Conservation (phyloP, 2,888 invertebrate genomes). For the Spicauda simplicius region DNA sequence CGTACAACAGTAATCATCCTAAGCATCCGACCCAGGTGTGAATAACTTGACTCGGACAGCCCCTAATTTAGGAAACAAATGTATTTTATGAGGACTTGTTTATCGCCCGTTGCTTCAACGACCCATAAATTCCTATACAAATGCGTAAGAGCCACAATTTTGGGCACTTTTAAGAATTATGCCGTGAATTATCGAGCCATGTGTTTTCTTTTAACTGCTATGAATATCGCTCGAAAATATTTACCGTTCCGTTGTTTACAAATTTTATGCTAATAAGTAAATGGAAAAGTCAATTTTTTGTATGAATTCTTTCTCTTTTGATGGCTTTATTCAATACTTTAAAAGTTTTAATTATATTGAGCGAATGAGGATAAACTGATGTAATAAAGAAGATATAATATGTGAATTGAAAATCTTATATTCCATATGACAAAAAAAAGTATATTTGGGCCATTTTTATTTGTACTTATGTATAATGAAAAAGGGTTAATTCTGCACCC, state of each 20-base stretch:
- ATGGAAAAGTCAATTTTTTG: background rate
- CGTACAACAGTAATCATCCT: constrained; percentile 14
- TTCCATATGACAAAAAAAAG: too few relatives aligned
- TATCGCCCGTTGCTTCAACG: constrained; percentile 28
- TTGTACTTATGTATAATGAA: background rate
- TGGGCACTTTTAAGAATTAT: constrained; percentile 34
- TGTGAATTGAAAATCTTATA: too few relatives aligned
- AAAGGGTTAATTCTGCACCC: too few relatives aligned
- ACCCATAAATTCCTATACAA: constrained; percentile 33
- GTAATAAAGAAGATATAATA: too few relatives aligned
- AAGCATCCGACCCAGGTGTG: constrained; percentile 25
- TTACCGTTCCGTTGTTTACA: background rate
- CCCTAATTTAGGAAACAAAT: constrained; percentile 30
- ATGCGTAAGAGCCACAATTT: constrained; percentile 31
- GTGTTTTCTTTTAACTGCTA: constrained; percentile 26
- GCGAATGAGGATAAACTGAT: too few relatives aligned
- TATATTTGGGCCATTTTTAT: background rate
- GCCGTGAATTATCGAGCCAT: constrained; percentile 26
- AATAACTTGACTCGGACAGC: constrained; percentile 24
- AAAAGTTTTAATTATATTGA: too few relatives aligned
- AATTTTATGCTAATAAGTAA: background rate
- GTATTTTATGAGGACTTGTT: constrained; percentile 33
- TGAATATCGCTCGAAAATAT: constrained; percentile 21
- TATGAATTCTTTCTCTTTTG: too few relatives aligned
- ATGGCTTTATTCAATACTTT: too few relatives aligned